Evolutionary conservation across 2,888 invertebrate genomes (phyloP).

Genomic region (Phalera bucephala): DNA sequence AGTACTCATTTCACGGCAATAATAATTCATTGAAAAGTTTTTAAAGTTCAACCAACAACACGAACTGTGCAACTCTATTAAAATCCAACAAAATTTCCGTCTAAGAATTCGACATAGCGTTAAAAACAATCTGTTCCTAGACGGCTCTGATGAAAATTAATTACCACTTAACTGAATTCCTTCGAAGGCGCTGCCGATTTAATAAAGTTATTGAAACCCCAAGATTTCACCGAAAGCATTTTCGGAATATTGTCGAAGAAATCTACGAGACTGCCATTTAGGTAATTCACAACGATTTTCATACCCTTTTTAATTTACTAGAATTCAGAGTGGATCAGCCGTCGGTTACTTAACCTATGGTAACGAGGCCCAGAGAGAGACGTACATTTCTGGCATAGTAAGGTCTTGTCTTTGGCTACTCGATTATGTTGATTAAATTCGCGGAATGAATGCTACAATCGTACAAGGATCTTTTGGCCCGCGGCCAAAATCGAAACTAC

Average conservation of each 20-base stretch:
- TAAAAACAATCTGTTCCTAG: constrained; percentile 35
- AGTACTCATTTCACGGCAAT: constrained; percentile 7
- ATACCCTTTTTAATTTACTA: neutral
- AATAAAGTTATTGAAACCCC: constrained; percentile 46
- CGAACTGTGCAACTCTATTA: constrained; percentile 16
- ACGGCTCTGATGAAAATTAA: constrained; percentile 52
- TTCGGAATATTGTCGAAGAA: constrained; percentile 12
- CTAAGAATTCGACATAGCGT: constrained; percentile 25
- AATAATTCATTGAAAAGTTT: constrained; percentile 20
- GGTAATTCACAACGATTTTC: neutral
- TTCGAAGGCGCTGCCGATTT: constrained; percentile 39
- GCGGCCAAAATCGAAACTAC: no score
- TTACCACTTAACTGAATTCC: constrained; percentile 41
- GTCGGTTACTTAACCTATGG: neutral
- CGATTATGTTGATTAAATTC: no score
- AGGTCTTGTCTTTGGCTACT: no score
- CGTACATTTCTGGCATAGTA: no score
- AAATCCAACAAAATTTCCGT: constrained; percentile 18
- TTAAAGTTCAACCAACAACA: constrained; percentile 7
- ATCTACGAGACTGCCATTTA: constrained; percentile 2
- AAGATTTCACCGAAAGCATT: constrained; percentile 30
- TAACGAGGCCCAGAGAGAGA: neutral
- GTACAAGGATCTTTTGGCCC: no score
- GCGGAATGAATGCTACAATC: no score
- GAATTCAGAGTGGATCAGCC: no score